Percentiles rank a stretch among this genome's conserved stretches.
phyloP scores from a whole-genome alignment of 1,140 invertebrate species.

The Hylaeus anthracinus region DNA sequence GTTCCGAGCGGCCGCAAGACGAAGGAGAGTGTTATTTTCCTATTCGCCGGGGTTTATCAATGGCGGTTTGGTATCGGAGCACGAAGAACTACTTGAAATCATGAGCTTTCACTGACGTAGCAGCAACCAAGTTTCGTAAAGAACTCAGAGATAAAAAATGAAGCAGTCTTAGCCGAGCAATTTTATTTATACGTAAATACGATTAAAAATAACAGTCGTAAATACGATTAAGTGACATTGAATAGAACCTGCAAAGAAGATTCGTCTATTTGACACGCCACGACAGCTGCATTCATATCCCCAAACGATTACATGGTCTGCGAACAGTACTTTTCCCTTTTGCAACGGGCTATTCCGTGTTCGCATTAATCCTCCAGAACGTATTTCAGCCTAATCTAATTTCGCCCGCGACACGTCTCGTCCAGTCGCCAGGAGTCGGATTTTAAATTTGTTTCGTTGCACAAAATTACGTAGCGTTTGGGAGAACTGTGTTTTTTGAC shows the following conservation, averaged over 20 bases:
- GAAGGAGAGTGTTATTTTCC: slow-evolving; percentile 34
- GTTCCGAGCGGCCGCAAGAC: slow-evolving; percentile 49
- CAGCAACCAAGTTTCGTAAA: no score
- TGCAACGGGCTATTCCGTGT: not conserved
- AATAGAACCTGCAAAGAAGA: not conserved
- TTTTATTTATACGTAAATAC: no score
- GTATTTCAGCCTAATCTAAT: slow-evolving; percentile 8
- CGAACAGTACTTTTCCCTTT: not conserved
- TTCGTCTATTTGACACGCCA: not conserved
- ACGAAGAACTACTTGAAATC: slow-evolving; percentile 17
- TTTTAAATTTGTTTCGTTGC: not conserved
- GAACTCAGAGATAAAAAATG: no score
- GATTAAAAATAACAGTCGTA: no score
- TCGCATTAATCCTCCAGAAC: not conserved
- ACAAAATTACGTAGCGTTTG: not conserved
- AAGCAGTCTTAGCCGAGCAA: no score
- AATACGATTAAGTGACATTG: no score
- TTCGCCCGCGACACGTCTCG: not conserved
- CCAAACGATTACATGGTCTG: not conserved
- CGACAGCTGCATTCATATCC: not conserved
- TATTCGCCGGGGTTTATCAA: slow-evolving; percentile 64
- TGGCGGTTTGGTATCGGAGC: slow-evolving; percentile 42
- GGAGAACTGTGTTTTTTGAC: no score
- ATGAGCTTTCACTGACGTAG: slow-evolving; percentile 5
- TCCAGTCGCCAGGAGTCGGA: not conserved